A percentile compares a stretch with the other conserved stretches of the same genome.
phyloP scores from a whole-genome alignment of 2,113 vertebrate species.

The Ciconia maguari region DNA sequence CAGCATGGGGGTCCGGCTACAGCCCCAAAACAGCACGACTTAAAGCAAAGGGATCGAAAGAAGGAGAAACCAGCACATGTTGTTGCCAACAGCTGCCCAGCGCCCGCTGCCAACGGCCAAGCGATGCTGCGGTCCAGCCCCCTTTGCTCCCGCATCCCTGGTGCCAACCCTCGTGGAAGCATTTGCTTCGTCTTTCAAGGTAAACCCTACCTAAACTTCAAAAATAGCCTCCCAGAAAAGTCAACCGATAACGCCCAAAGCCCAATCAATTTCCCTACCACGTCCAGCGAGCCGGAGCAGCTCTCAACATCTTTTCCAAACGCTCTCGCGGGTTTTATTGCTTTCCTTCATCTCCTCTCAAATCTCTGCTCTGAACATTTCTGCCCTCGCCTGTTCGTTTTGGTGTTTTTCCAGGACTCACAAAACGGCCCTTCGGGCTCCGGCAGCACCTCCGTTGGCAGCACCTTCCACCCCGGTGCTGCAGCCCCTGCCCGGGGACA shows the following conservation, averaged over 20 bases:
- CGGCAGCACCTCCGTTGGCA: fast-evolving
- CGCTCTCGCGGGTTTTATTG: fast-evolving
- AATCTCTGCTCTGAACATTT: background rate
- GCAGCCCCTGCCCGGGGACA: fast-evolving
- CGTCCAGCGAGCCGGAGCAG: fast-evolving
- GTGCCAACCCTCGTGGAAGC: fast-evolving
- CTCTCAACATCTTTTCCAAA: background rate
- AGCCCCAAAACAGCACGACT: background rate
- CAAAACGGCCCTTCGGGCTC: fast-evolving
- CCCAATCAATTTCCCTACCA: background rate
- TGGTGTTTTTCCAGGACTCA: background rate
- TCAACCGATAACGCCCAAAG: fast-evolving
- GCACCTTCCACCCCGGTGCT: background rate
- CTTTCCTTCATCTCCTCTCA: background rate
- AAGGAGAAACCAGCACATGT: background rate
- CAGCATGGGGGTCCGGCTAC: background rate
- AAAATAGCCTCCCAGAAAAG: background rate
- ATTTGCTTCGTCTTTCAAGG: background rate
- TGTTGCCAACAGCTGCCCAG: fast-evolving
- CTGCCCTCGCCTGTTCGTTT: background rate
- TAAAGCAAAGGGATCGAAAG: background rate
- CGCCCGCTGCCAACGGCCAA: fast-evolving
- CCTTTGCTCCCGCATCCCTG: background rate
- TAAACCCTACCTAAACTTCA: background rate
- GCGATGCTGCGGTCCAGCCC: background rate